Evolutionary conservation across 1,140 invertebrate genomes (phyloP).

Genomic region (Zeugodacus cucurbitae): DNA sequence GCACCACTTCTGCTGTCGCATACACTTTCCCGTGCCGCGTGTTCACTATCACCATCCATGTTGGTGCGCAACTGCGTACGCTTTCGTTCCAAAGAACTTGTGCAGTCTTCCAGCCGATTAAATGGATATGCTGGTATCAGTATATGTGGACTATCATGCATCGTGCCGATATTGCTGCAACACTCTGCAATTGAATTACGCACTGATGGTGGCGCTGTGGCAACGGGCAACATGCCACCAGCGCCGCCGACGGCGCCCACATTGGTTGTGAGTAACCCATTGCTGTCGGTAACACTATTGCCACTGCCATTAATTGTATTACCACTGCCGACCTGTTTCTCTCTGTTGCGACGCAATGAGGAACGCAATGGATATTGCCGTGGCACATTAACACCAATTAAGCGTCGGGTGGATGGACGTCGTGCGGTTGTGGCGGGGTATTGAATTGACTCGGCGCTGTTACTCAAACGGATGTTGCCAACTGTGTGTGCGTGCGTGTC

Average conservation of each 20-base stretch:
- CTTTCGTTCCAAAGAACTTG: neutral
- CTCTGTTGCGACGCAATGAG: slow-evolving; percentile 76
- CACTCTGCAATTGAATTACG: slow-evolving; percentile 61
- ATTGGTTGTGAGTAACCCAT: neutral
- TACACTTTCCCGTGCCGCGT: neutral
- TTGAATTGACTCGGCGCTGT: slow-evolving; percentile 76
- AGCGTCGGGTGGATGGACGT: slow-evolving; percentile 72
- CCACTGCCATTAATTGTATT: slow-evolving; percentile 49
- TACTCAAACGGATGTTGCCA: slow-evolving; percentile 72
- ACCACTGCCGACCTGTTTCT: slow-evolving; percentile 67
- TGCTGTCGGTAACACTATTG: slow-evolving; percentile 51
- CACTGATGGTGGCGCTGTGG: slow-evolving; percentile 52
- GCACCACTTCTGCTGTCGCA: neutral
- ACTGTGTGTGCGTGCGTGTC: slow-evolving; percentile 53
- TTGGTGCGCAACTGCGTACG: neutral
- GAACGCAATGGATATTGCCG: slow-evolving; percentile 74
- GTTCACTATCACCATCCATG: neutral
- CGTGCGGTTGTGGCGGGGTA: slow-evolving; percentile 60
- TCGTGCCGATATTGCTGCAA: slow-evolving; percentile 40
- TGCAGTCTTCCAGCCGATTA: slow-evolving; percentile 8
- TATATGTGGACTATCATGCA: slow-evolving; percentile 23
- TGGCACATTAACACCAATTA: slow-evolving; percentile 72
- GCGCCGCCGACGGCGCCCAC: neutral
- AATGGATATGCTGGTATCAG: slow-evolving; percentile 16
- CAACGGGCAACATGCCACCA: neutral